phyloP scores from a whole-genome alignment of 2,797 vertebrate species.

The Sebastes ruberrimus region DNA sequence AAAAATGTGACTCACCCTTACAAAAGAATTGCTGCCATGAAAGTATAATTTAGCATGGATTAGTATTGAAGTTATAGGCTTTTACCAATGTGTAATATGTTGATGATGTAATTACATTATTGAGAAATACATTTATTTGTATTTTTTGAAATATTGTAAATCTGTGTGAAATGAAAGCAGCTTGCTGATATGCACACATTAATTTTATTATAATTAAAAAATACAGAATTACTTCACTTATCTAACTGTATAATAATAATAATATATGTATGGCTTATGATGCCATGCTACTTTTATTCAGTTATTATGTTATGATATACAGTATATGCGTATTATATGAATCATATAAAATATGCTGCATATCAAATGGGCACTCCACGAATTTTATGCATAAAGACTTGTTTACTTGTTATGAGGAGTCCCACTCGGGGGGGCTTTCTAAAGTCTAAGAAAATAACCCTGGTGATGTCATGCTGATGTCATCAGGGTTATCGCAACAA shows the following conservation, averaged over 20 bases:
- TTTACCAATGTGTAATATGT: neutral
- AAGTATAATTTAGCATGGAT: neutral
- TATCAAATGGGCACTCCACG: neutral
- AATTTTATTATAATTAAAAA: neutral
- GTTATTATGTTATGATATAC: neutral
- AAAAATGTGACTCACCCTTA: slow-evolving; percentile 22
- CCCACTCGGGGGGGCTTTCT: neutral
- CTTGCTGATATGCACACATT: neutral
- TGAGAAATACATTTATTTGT: neutral
- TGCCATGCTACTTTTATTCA: neutral
- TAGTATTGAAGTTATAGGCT: neutral
- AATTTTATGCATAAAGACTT: neutral
- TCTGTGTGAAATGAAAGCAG: neutral
- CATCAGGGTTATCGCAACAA: neutral
- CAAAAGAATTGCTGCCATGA: slow-evolving; percentile 15
- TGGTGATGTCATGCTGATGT: neutral
- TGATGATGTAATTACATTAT: neutral
- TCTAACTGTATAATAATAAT: neutral
- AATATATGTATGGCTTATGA: neutral
- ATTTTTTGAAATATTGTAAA: neutral
- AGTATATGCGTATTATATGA: neutral
- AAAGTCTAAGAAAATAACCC: neutral
- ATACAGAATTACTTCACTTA: neutral
- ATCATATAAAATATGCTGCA: neutral
- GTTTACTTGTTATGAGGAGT: neutral